Evolutionary conservation across 2,888 invertebrate species (phyloP).

Genomic region (Leptopilina syphax): DNA sequence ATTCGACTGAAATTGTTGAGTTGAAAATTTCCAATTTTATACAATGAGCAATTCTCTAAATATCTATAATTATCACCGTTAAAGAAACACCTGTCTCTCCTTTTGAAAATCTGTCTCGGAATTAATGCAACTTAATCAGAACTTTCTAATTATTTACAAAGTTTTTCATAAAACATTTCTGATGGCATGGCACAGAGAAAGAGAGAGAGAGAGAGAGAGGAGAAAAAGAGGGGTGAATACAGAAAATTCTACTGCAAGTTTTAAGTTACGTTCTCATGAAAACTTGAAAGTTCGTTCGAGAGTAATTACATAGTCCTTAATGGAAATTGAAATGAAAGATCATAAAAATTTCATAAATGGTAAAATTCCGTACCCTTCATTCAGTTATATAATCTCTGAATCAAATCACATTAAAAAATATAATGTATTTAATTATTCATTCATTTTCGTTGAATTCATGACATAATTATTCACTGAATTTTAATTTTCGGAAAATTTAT

Average conservation of each 20-base stretch:
- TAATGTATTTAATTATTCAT: slow-evolving; percentile 1
- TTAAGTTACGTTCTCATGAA: neutral
- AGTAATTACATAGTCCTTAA: slow-evolving; percentile 11
- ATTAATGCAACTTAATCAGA: slow-evolving; percentile 9
- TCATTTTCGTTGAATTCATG: neutral
- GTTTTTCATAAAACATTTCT: slow-evolving; percentile 1
- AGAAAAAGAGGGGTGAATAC: neutral
- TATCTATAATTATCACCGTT: no score
- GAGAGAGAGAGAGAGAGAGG: no score
- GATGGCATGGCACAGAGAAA: no score
- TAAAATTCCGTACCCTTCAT: neutral
- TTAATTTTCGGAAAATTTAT: no score
- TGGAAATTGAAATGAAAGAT: slow-evolving; percentile 15
- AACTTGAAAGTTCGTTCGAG: neutral
- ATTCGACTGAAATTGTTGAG: no score
- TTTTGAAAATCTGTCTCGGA: neutral
- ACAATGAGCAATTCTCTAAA: no score
- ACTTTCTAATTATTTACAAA: slow-evolving; percentile 1
- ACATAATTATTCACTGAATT: no score
- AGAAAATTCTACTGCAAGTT: neutral
- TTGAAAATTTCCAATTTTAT: no score
- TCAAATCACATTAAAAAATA: neutral
- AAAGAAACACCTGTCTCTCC: no score
- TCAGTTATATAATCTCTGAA: neutral
- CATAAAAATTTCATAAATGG: slow-evolving; percentile 2